Conservation (phyloP, 2,888 invertebrate genomes). For the Orgyia antiqua region DNA sequence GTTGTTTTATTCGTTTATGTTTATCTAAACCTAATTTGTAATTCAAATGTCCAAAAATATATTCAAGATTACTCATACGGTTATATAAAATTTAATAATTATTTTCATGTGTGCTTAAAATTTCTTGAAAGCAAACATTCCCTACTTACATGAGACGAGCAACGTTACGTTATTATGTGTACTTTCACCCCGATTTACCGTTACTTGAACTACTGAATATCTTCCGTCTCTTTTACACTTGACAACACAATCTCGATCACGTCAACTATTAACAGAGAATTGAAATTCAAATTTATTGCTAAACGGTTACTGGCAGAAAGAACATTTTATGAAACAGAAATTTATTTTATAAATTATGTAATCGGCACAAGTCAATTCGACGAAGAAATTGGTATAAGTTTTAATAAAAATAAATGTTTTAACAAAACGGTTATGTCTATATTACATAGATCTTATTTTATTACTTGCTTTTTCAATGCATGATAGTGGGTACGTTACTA, state of each 20-base stretch:
- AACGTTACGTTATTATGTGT: conserved; percentile 48
- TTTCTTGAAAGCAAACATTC: conserved; percentile 26
- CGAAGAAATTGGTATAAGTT: too few species aligned
- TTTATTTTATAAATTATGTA: too few species aligned
- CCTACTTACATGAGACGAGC: conserved; percentile 31
- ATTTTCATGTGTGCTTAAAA: conserved; percentile 15
- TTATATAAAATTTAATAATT: conserved; percentile 8
- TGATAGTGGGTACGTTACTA: too few species aligned
- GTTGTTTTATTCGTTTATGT: background rate
- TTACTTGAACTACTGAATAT: conserved; percentile 48
- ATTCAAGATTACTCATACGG: conserved; percentile 1
- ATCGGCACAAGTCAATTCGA: too few species aligned
- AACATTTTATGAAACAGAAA: background rate
- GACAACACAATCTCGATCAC: conserved; percentile 39
- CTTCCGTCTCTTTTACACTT: conserved; percentile 34
- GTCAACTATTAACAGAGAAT: conserved; percentile 36
- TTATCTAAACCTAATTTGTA: background rate
- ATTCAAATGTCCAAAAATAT: background rate
- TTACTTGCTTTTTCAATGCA: too few species aligned
- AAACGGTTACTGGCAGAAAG: background rate
- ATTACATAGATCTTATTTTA: too few species aligned
- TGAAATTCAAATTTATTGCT: background rate
- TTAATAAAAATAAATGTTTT: too few species aligned
- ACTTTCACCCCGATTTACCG: conserved; percentile 67
- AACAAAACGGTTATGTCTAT: too few species aligned